Evolutionary conservation across 2,888 invertebrate species (phyloP).

Genomic region (Chloromyia formosa): DNA sequence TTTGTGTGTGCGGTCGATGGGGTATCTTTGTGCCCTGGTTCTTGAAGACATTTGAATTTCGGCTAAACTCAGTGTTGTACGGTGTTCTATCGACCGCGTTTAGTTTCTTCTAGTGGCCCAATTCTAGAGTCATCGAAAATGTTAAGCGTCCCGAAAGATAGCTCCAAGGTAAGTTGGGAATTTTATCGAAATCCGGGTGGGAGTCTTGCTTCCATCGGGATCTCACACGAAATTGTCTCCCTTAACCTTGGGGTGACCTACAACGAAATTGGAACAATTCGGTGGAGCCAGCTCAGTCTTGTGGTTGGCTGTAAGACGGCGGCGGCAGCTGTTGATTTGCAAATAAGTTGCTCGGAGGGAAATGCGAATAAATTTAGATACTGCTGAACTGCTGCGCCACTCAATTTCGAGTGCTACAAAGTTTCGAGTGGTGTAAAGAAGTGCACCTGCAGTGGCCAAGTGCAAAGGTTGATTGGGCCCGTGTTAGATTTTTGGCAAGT

Average conservation of each 20-base stretch:
- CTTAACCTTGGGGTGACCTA: conserved; percentile 40
- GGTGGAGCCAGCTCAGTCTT: background rate
- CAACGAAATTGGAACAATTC: conserved; percentile 3
- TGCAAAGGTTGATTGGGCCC: no score
- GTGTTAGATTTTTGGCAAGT: no score
- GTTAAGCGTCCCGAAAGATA: conserved; percentile 60
- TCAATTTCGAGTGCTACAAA: background rate
- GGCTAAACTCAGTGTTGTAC: conserved; percentile 15
- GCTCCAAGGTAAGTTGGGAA: conserved; percentile 55
- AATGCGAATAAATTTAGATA: conserved; percentile 6
- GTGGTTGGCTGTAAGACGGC: background rate
- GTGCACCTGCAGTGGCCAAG: no score
- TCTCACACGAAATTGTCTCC: conserved; percentile 2
- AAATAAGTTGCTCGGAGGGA: background rate
- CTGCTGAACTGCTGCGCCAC: background rate
- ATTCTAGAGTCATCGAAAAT: conserved; percentile 52
- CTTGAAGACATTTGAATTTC: background rate
- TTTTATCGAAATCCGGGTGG: background rate
- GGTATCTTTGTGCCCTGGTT: background rate
- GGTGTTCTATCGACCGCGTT: background rate
- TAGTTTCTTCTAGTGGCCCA: background rate
- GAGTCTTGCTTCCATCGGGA: no score
- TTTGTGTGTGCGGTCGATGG: conserved; percentile 3
- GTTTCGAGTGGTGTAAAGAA: no score
- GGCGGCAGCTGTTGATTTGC: conserved; percentile 4